Base-by-base conservation (phyloP, 2,113 vertebrate species). In the Ictalurus furcatus region DNA sequence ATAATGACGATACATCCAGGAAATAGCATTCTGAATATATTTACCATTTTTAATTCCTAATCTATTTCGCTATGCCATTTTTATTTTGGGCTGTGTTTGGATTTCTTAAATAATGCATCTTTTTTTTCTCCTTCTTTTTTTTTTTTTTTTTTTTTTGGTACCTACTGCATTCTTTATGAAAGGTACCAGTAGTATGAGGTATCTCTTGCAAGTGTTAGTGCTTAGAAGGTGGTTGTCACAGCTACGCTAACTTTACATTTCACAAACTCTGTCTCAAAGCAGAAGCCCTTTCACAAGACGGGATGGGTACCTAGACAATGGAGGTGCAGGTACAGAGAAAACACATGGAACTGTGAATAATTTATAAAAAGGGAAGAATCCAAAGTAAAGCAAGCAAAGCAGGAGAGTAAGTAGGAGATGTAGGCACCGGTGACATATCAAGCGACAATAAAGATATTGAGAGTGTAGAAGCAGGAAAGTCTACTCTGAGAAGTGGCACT, bases 351-450 rank as follows among this genome's bases (percentile, higher is more conserved):
- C 90, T 90, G 94, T 95, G 96, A 96, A 96, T 96, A 96, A 96
- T 96, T 96, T 95, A 96, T 96, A 94, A 92, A 91, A 91, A 92
- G 90, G 94, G 37, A 73, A 94, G 85, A 95, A 95, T 95, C 94
- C 94, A 95, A 94, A 96, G 94, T 94, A 93, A 95, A 93, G 94
- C 94, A 94, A 94, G 95, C 96, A 94, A 95, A 96, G 96, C 95
- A 95, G 93, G 89, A 95, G 93, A 95, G 96, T 94, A 95, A 96
- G 95, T 95, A 94, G 93, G 93, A 95, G 92, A 94, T 94, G 94
- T 94, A 95, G 95, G 93, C 94, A 94, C 93, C 95, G 94, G 94
- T 96, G 96, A 96, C 96, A 96, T 96, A 96, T 96, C 95, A 95
- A 96, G 95, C 94, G 91, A 95, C 94, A 95, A 95, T 96, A 95